These are phyloP conservation scores for Pediacus dermestoides DNA, from an alignment of 2,888 invertebrate species.

Conservation along the genomic window DNA sequence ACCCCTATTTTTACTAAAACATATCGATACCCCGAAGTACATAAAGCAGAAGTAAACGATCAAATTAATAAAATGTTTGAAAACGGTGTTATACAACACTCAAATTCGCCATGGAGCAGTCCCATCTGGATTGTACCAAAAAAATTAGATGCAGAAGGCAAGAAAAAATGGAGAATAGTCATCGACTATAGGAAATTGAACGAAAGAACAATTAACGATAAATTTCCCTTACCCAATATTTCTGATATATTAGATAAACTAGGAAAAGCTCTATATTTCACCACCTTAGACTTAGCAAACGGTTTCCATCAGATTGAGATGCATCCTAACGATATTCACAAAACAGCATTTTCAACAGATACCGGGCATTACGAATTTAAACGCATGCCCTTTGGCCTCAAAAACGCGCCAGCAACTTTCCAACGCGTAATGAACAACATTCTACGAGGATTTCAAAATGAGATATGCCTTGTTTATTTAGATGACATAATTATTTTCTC, in stretches of 20 bases:
- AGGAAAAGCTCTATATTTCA: conserved; percentile 6
- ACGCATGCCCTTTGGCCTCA: too few relatives aligned
- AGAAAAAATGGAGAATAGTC: conserved; percentile 9
- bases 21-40: conserved; percentile 10
- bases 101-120: conserved; percentile 3
- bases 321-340: too few relatives aligned
- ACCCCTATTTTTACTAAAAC: conserved; percentile 2
- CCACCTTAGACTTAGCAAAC: conserved; percentile 2
- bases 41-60: conserved; percentile 7
- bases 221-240: conserved; percentile 7
- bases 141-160: conserved; percentile 7
- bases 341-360: too few relatives aligned
- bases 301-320: conserved; percentile 7
- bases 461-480: too few relatives aligned
- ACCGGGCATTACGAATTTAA: too few relatives aligned
- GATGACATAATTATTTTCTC: too few relatives aligned
- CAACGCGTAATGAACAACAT: too few relatives aligned
- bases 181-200: conserved; percentile 12
- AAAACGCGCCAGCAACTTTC: too few relatives aligned
- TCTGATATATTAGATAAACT: conserved; percentile 9
- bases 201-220: conserved; percentile 7
- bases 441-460: too few relatives aligned
- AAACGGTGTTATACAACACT: conserved; percentile 5
- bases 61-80: conserved; percentile 10
- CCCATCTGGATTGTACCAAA: conserved; percentile 11